phyloP scores from a whole-genome alignment of 2,797 vertebrate genomes.

The Acanthornis magna region DNA sequence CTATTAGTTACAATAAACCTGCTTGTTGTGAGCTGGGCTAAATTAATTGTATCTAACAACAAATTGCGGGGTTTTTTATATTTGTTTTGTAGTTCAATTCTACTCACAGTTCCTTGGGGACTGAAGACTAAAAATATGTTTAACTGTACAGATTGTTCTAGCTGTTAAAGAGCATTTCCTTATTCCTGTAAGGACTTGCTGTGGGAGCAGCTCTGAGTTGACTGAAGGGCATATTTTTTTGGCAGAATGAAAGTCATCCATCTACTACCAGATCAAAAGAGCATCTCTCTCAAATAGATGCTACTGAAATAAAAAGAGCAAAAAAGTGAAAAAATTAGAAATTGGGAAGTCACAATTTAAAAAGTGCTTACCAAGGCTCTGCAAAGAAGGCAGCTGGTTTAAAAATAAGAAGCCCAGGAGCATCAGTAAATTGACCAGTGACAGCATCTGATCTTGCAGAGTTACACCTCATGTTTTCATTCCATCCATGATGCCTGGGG shows the following conservation, averaged over 20 bases:
- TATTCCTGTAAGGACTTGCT: conserved; percentile 33
- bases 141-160: conserved; percentile 36
- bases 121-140: conserved; percentile 30
- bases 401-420: not conserved
- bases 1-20: not conserved
- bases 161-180: conserved; percentile 33
- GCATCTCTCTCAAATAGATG: not conserved
- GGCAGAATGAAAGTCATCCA: not conserved
- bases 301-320: not conserved
- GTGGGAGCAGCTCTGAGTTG: conserved; percentile 18
- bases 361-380: not conserved
- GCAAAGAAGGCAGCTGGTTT: not conserved
- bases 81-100: conserved; percentile 3
- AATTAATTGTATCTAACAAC: not conserved
- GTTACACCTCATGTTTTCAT: not conserved
- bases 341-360: not conserved
- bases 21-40: not conserved
- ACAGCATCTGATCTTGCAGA: not conserved
- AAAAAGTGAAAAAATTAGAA: not conserved
- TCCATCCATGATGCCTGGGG: not conserved
- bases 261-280: not conserved
- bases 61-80: not conserved
- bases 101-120: conserved; percentile 1
- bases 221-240: conserved; percentile 17
- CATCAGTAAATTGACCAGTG: not conserved